Base-by-base conservation (phyloP, 2,888 invertebrate species). In the Metalampra italica region DNA sequence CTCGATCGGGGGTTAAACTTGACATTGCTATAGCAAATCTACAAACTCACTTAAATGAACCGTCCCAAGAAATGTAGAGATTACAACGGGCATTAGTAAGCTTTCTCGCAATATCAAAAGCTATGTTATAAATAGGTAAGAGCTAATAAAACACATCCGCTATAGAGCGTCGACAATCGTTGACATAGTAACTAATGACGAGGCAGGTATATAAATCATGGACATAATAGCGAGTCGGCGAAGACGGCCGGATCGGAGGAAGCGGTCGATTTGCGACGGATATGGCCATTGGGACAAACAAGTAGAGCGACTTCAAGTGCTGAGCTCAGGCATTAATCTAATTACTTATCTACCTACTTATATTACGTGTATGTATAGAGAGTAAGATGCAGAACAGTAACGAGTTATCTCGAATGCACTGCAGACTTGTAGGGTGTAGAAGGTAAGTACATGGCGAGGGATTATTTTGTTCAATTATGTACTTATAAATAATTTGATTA, bases 131-230 rank as follows among this genome's bases (percentile, higher is more conserved):
- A 66, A 71, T 71, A 76, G 71, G 64, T 64, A 68, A 68, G 63
- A 71, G 77, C 81, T 74, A 85, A 85, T 84, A 82, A 82, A 78
- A 77, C 61, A 72, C 75, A 82, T 84, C 84, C 82, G 82, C 66
- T 65, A 54, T 13, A 14, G 8, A 39, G 60, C 70, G 75, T 82
- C 82, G 75, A 82, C 81, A 78, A 71, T 67, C 71, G 81, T 67
- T 82, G 84, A 82, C 83, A 84, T 68, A 71, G 71, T 74, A 78
- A 82, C 78, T 84, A 86, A 88, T 84, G 86, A 76, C 78, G 68
- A 71, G 72, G 71, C 87, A 87, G 86, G 86, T 87, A 88, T 87
- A 88, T 88, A 87, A 87, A 87, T 88, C 86, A 87, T 86, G 75
- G 69, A 74, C 61, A 78, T 82, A 85, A 84, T 80, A 75, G 80